These are phyloP conservation scores for Odobenus rosmarus DNA, from an alignment of 2,113 vertebrate genomes.

Conservation along the genomic window DNA sequence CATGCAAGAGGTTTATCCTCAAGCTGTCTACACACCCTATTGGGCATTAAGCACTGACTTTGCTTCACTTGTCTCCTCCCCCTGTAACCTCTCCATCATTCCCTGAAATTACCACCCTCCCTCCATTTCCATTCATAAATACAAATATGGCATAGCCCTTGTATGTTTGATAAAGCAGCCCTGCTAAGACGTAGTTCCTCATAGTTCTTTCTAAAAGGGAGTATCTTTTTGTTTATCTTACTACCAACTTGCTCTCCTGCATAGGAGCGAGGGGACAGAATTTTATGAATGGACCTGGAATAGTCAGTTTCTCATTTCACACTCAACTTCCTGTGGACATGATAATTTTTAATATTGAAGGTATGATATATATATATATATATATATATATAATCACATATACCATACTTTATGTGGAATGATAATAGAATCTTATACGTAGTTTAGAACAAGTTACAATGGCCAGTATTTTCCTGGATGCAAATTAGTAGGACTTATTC, in stretches of 20 bases:
- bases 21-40: neutral
- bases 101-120: neutral
- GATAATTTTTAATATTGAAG: neutral
- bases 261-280: neutral
- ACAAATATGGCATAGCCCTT: neutral
- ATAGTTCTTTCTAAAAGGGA: neutral
- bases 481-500: neutral
- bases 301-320: neutral
- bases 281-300: neutral
- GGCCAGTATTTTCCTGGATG: neutral
- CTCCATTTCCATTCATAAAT: neutral
- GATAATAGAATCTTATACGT: neutral
- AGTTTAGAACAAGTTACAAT: neutral
- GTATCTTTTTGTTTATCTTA: neutral
- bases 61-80: neutral
- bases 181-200: neutral
- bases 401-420: neutral
- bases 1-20: accelerated
- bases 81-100: neutral
- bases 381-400: neutral
- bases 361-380: neutral
- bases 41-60: neutral
- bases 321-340: neutral
- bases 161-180: neutral
- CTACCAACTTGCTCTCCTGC: neutral